These are phyloP conservation scores for Protophormia terraenovae DNA, from an alignment of 2,888 invertebrate species.

Conservation along the genomic window DNA sequence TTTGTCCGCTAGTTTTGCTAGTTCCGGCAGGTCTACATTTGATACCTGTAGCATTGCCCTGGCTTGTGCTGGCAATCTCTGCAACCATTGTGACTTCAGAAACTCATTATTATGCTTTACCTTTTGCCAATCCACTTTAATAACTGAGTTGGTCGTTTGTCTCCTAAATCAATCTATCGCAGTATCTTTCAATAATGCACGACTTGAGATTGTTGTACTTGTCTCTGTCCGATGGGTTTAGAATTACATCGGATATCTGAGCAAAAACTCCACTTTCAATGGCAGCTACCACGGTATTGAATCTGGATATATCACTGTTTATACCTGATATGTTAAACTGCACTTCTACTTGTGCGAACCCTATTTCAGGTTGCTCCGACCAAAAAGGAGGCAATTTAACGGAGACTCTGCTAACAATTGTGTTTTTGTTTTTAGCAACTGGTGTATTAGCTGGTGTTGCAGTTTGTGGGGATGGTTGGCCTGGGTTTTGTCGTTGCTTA, in stretches of 20 bases:
- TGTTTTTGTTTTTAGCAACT: too few relatives aligned
- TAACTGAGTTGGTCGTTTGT: neutral
- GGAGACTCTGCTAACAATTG: too few relatives aligned
- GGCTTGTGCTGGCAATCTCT: neutral
- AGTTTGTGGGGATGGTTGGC: too few relatives aligned
- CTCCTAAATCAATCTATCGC: constrained; percentile 40
- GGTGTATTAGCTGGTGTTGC: too few relatives aligned
- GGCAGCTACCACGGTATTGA: constrained; percentile 67
- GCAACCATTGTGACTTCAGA: neutral
- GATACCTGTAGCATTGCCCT: neutral
- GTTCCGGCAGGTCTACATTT: too few relatives aligned
- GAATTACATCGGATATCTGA: constrained; percentile 65
- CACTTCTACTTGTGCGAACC: constrained; percentile 73
- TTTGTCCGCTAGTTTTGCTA: too few relatives aligned
- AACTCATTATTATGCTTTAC: neutral
- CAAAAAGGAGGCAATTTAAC: constrained; percentile 70
- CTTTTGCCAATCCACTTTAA: neutral
- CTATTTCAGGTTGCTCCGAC: constrained; percentile 70
- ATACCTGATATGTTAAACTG: constrained; percentile 70
- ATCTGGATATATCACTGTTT: constrained; percentile 69
- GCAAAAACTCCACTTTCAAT: constrained; percentile 64
- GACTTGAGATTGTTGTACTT: constrained; percentile 67
- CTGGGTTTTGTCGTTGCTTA: too few relatives aligned
- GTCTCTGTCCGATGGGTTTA: constrained; percentile 57
- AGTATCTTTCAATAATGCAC: constrained; percentile 61